phyloP scores from a whole-genome alignment of 2,888 invertebrate species.

The Tortrix viridana region DNA sequence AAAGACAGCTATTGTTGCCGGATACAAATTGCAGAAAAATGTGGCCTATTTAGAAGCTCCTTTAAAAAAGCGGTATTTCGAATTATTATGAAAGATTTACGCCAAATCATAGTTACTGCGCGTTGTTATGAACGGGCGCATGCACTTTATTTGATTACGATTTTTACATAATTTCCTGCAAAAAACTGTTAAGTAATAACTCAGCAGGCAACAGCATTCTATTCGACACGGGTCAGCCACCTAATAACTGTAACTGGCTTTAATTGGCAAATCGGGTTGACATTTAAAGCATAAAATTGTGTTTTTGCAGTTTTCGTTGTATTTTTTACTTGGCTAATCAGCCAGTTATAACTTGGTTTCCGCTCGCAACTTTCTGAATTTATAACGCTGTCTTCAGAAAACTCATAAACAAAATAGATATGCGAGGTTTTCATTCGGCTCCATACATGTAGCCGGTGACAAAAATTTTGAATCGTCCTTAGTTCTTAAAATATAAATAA shows the following conservation, averaged over 20 bases:
- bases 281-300: slow-evolving; percentile 14
- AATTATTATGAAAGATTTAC: neutral
- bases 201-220: slow-evolving; percentile 6
- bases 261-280: slow-evolving; percentile 34
- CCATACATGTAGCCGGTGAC: no score
- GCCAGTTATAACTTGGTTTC: slow-evolving; percentile 2
- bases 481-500: no score
- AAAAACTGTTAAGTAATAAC: slow-evolving; percentile 22
- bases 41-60: no score
- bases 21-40: no score
- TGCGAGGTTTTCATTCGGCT: no score
- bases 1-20: no score
- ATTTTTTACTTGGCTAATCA: slow-evolving; percentile 8
- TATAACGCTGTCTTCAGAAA: no score
- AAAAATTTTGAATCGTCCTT: no score
- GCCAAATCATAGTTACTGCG: neutral
- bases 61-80: no score
- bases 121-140: slow-evolving; percentile 14
- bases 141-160: slow-evolving; percentile 26
- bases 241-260: slow-evolving; percentile 25
- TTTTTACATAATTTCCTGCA: slow-evolving; percentile 36
- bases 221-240: slow-evolving; percentile 25
- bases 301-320: slow-evolving; percentile 13
- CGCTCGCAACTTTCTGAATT: no score
- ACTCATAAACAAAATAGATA: no score